Conservation (phyloP, 2,888 invertebrate genomes). For the Copidosoma aretas region DNA sequence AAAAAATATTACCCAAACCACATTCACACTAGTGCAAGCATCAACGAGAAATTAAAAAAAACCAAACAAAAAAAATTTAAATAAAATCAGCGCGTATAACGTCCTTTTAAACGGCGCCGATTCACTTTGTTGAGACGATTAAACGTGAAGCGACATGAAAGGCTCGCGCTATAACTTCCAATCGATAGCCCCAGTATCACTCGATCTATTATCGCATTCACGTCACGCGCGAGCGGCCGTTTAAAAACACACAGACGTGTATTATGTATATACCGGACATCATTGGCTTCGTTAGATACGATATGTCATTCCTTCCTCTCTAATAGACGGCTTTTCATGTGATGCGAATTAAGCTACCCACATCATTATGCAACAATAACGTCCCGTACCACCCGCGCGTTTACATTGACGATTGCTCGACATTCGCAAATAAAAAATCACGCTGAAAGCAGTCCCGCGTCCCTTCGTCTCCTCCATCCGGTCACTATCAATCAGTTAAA, state of each 20-base stretch:
- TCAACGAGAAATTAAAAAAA: too few species aligned
- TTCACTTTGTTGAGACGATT: background rate
- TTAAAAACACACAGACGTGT: background rate
- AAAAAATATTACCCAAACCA: too few species aligned
- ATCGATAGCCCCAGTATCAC: background rate
- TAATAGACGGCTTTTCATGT: too few species aligned
- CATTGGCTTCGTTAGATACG: background rate
- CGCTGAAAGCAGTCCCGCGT: background rate
- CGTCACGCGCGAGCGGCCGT: background rate
- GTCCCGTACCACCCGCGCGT: background rate
- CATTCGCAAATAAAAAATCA: background rate
- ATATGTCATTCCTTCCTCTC: too few species aligned
- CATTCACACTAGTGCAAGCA: too few species aligned
- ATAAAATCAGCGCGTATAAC: too few species aligned
- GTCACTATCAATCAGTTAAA: slow-evolving; percentile 21
- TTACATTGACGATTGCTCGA: background rate
- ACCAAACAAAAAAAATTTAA: too few species aligned
- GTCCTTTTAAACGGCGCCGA: background rate
- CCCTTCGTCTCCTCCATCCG: background rate
- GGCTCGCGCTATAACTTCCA: background rate
- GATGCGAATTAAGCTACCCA: too few species aligned
- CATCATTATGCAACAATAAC: too few species aligned
- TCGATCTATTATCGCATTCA: background rate
- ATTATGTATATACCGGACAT: too few species aligned
- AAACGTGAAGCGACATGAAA: background rate